Evolutionary conservation across 2,113 vertebrate species (phyloP), one percentile per base, ranked within the genome.

Genomic region (Channa maculata): DNA sequence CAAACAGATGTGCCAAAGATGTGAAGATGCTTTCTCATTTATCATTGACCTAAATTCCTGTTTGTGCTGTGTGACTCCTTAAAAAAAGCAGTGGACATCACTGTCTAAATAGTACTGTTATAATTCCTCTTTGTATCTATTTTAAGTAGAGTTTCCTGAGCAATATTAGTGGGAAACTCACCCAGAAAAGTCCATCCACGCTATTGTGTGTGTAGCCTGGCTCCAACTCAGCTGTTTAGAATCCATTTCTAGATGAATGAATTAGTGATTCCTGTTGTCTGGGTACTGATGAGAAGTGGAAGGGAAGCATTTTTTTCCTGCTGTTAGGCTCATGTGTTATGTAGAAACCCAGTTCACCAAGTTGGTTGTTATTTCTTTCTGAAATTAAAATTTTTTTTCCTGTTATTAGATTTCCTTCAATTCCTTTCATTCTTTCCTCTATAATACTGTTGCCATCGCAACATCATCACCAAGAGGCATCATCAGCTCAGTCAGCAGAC

Each of bases 171-270:
- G 54, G 55, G 53, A 72, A 61, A 14, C 12, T 9, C 43, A 61
- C 55, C 49, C 50, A 66, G 63, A 79, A 67, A 37, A 9, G 34
- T 49, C 34, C 34, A 10, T 57, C 14, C 38, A 37, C 4, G 38
- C 41, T 65, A 53, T 61, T 49, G 63, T 54, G 69, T 11, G 44
- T 64, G 58, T 6, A 1, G 8, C 45, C 41, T 55, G 43, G 75
- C 60, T 36, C 41, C 43, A 10, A 58, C 64, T n/a, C 74, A 12
- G 67, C 39, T 59, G 39, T 52, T 53, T 6, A 0, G 3, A 58
- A 63, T 68, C 65, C 38, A 57, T 71, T 62, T 66, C 9, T 51
- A 62, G 11, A 62, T 43, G 0, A 75, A 52, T 71, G 65, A 63
- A 75, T 63, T 10, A 53, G 41, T 52, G 48, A 33, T 0, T 15